Evolutionary conservation across 2,113 vertebrate species (phyloP).

Genomic region (Istiophorus platypterus): DNA sequence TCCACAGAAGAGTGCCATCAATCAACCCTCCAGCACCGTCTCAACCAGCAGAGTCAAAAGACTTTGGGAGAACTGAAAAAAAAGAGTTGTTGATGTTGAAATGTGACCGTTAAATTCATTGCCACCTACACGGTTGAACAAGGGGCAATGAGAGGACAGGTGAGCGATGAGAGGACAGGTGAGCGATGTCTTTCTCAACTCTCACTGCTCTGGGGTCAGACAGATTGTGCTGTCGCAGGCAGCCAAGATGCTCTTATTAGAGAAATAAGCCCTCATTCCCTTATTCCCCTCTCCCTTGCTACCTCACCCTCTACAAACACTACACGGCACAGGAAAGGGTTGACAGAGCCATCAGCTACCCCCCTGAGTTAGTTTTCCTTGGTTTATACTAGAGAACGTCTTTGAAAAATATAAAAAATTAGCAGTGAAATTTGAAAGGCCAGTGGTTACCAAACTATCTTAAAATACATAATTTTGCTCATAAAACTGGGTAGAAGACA

Average conservation of each 20-base stretch:
- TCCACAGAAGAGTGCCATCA: constrained; percentile 3
- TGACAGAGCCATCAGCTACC: constrained; percentile 82
- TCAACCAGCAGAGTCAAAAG: constrained; percentile 43
- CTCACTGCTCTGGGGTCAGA: constrained; percentile 43
- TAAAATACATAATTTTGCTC: constrained; percentile 1
- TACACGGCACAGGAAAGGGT: constrained; percentile 70
- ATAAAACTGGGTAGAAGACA: constrained; percentile 40
- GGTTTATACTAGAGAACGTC: constrained; percentile 20
- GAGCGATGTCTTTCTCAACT: constrained; percentile 34
- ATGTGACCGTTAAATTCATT: constrained; percentile 20
- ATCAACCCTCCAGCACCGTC: constrained; percentile 5
- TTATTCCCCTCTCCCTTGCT: constrained; percentile 57
- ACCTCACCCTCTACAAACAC: constrained; percentile 74
- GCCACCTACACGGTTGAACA: background rate
- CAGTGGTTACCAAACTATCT: constrained; percentile 23
- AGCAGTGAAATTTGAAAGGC: constrained; percentile 35
- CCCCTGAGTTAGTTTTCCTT: constrained; percentile 78
- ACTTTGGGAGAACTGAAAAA: constrained; percentile 21
- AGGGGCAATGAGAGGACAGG: constrained; percentile 22
- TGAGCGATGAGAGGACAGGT: constrained; percentile 18
- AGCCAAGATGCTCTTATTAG: constrained; percentile 54
- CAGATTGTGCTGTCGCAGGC: constrained; percentile 27
- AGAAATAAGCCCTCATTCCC: constrained; percentile 47
- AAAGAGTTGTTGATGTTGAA: constrained; percentile 20
- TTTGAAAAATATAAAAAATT: constrained; percentile 27